A percentile compares a stretch with the other conserved stretches of the same genome.
Conservation (phyloP, 2,888 invertebrate species). For the Drosophila cracens region DNA sequence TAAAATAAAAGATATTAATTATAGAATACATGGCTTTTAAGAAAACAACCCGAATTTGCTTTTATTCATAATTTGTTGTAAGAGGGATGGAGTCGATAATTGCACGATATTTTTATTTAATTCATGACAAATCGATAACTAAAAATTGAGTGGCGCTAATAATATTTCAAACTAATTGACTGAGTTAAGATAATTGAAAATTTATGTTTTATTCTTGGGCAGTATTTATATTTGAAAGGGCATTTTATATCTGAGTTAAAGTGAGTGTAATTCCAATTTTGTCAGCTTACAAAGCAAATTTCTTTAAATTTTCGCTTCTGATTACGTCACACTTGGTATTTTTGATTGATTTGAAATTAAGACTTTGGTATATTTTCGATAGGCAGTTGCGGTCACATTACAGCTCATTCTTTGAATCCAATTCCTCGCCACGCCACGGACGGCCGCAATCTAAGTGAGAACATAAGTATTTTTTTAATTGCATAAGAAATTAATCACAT, state of each 20-base stretch:
- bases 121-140: not conserved
- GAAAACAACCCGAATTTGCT: not conserved
- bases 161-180: not conserved
- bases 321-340: constrained; percentile 15
- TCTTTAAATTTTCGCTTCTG: not conserved
- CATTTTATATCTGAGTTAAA: not conserved
- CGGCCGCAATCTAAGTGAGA: constrained; percentile 38
- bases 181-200: not conserved
- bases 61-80: not conserved
- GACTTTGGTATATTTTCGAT: constrained; percentile 8
- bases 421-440: constrained; percentile 51
- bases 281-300: not conserved
- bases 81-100: not conserved
- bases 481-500: constrained; percentile 58
- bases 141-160: not conserved
- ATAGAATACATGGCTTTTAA: not conserved
- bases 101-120: not conserved
- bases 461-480: constrained; percentile 29
- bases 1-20: not conserved
- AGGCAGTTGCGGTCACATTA: constrained; percentile 32
- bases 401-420: constrained; percentile 51
- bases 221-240: not conserved
- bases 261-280: not conserved
- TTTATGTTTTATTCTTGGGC: not conserved
- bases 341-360: not conserved